Evolutionary conservation across 30 jellyfish, hydroid and myxozoan genomes (phyloP), one percentile per base, ranked within the genome.

Genomic region (Morbakka virulenta): DNA sequence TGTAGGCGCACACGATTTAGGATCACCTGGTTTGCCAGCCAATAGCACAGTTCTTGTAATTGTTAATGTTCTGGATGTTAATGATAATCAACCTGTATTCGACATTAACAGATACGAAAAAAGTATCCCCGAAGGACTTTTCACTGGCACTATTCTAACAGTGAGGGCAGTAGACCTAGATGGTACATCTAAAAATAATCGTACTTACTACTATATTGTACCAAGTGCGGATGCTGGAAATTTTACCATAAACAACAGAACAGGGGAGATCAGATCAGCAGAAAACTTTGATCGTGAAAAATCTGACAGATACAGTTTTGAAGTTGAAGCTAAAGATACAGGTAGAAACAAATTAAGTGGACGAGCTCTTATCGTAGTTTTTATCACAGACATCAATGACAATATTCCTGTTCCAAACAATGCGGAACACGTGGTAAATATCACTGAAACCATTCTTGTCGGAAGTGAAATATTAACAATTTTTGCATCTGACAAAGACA

Each of bases 131-230:
- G 98, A 91, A 74, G 52, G 57, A 25, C 67, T 74, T 2, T 24
- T 67, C 36, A 63, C 30, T 21, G 85, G 84, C 11, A 64, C 93
- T 12, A 24, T 91, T 34, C 31, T 74, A 17, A 91, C 81, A 1
- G 95, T 91, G n/a, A 83, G 52, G 36, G 98, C 98, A 6, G 24
- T 64, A 6, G 98, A 91, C 78, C 53, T 64, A 9, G 98, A 91
- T 72, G 85, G 88, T 1, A 80, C 96, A 0, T 4, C 80, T 0
- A 70, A 57, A 41, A 87, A 80, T 68, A 69, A 80, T 2, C 64
- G 79, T 21, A 21, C 79, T 47, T 36, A 25, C 1, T 84, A 91
- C 49, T 47, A 35, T 34, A 85, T 91, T 26, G 93, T 85, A 14
- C 86, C 94, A 34, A 61, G 95, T 25, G 78, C 87, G 25, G 98